phyloP scores from a whole-genome alignment of 2,888 invertebrate genomes.

The Apodemia duryi region DNA sequence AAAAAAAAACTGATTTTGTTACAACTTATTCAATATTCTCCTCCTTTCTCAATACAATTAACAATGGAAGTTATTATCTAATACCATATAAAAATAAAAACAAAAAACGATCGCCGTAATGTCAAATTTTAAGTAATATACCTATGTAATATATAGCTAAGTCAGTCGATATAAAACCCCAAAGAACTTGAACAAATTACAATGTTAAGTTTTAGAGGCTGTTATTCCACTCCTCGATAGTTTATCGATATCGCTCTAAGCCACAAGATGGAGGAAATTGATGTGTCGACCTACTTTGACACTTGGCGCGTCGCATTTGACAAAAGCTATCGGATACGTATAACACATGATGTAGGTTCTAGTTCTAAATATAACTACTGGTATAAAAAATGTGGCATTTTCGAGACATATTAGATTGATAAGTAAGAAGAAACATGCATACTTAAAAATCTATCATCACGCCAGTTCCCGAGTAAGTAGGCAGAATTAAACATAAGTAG shows the following conservation, averaged over 20 bases:
- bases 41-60: no score
- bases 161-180: constrained; percentile 3
- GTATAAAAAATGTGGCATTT: background rate
- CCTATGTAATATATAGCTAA: background rate
- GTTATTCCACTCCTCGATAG: constrained; percentile 30
- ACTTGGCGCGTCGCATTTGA: background rate
- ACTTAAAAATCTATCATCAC: no score
- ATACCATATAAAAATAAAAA: no score
- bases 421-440: no score
- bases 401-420: background rate
- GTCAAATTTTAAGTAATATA: no score
- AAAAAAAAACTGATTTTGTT: no score
- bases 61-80: no score
- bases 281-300: constrained; percentile 33
- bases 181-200: constrained; percentile 8
- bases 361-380: background rate
- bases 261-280: constrained; percentile 31
- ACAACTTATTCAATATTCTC: no score
- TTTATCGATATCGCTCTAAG: constrained; percentile 29
- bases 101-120: no score
- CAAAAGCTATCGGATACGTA: background rate
- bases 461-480: no score
- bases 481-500: no score
- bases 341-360: constrained; percentile 3
- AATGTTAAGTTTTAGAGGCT: constrained; percentile 18